Conservation (phyloP, 2,797 vertebrate genomes). For the Takifugu ocellatus region DNA sequence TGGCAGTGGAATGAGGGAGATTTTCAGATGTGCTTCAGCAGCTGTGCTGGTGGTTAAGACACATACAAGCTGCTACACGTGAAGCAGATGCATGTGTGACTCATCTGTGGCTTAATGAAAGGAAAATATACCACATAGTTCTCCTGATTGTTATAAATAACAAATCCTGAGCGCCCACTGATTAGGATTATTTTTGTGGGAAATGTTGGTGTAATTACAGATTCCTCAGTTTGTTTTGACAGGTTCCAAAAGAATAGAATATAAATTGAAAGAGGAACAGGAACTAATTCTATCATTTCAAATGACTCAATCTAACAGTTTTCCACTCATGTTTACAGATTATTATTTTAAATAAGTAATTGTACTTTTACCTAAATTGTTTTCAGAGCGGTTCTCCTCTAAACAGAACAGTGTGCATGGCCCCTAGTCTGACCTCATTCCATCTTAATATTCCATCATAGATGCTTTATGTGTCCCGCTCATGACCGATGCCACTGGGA, state of each 20-base stretch:
- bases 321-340: too few relatives aligned
- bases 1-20: background rate
- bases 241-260: slow-evolving; percentile 11
- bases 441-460: too few relatives aligned
- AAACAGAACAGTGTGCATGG: too few relatives aligned
- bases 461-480: too few relatives aligned
- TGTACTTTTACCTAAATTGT: too few relatives aligned
- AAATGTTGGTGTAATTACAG: slow-evolving; percentile 19
- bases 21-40: slow-evolving; percentile 32
- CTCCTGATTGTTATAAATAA: slow-evolving; percentile 44
- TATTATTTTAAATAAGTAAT: too few relatives aligned
- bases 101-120: slow-evolving; percentile 43
- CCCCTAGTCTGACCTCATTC: too few relatives aligned
- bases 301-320: too few relatives aligned
- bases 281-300: too few relatives aligned
- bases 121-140: slow-evolving; percentile 31
- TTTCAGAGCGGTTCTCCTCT: too few relatives aligned
- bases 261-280: too few relatives aligned
- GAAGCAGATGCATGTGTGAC: slow-evolving; percentile 46
- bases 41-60: slow-evolving; percentile 28
- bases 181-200: slow-evolving; percentile 39
- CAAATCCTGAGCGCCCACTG: slow-evolving; percentile 38
- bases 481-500: too few relatives aligned
- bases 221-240: slow-evolving; percentile 41
- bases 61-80: slow-evolving; percentile 42